Percentiles rank a stretch among this genome's conserved stretches.
Conservation (phyloP, 35 echinoderm and acorn worm species). For the Amphiura filiformis region DNA sequence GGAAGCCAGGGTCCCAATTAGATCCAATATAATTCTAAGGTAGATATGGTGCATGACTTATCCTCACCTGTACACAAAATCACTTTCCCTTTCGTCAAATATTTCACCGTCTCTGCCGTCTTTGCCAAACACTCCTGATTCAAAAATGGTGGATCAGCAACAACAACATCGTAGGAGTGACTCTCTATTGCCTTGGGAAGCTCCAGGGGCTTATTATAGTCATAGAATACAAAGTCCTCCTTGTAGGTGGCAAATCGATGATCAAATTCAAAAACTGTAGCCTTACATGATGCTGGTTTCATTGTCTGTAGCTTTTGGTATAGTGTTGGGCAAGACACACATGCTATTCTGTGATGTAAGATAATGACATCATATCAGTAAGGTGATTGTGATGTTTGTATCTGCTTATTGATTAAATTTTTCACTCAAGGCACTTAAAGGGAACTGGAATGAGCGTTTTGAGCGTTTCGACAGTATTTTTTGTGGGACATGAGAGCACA, state of each 20-base stretch:
- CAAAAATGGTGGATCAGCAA: slow-evolving; percentile 74
- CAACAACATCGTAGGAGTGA: slow-evolving; percentile 67
- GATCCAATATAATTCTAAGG: too few species aligned
- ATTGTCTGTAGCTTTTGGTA: slow-evolving; percentile 61
- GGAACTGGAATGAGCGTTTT: too few species aligned
- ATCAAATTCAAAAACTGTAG: slow-evolving; percentile 66
- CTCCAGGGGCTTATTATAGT: slow-evolving; percentile 60
- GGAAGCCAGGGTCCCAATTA: too few species aligned
- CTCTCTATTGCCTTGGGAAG: slow-evolving; percentile 27
- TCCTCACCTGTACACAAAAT: slow-evolving; percentile 64
- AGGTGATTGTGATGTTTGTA: background rate
- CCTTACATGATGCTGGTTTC: slow-evolving; percentile 44
- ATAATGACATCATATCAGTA: background rate
- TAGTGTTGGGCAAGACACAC: slow-evolving; percentile 57
- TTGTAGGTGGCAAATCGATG: slow-evolving; percentile 47
- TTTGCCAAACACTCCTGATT: slow-evolving; percentile 39
- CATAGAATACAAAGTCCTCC: slow-evolving; percentile 71
- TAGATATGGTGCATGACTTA: background rate
- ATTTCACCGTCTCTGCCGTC: slow-evolving; percentile 56
- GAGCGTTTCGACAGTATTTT: too few species aligned
- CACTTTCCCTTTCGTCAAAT: slow-evolving; percentile 58
- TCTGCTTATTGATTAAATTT: too few species aligned
- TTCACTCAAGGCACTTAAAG: too few species aligned
- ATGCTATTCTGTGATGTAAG: slow-evolving; percentile 52
- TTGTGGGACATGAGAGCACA: too few species aligned